These are phyloP conservation scores for Pseudomyrmex concolor DNA, from an alignment of 1,140 invertebrate genomes.

Conservation along the genomic window DNA sequence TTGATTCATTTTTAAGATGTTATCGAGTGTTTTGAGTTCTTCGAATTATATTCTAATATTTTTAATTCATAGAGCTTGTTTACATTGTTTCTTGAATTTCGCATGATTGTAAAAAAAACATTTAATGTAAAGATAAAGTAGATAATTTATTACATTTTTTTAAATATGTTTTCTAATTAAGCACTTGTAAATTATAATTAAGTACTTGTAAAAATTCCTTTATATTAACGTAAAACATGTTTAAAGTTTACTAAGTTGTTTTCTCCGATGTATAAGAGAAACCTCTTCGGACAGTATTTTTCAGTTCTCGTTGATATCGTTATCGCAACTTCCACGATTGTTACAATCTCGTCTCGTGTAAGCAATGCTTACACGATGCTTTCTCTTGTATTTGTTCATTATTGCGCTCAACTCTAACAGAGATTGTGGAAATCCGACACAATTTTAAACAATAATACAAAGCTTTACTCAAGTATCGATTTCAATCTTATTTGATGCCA, in stretches of 20 bases:
- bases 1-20: slow-evolving; percentile 11
- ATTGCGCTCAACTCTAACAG: not conserved
- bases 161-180: slow-evolving; percentile 18
- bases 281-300: slow-evolving; percentile 43
- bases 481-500: slow-evolving; percentile 30
- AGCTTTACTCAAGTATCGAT: slow-evolving; percentile 2
- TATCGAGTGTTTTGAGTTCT: not conserved
- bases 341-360: not conserved
- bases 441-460: not conserved
- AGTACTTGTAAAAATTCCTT: not conserved
- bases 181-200: not conserved
- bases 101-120: not conserved
- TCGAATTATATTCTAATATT: not conserved
- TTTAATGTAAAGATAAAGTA: not conserved
- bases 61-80: not conserved
- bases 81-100: not conserved
- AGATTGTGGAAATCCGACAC: not conserved
- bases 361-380: not conserved
- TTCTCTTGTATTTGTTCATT: slow-evolving; percentile 8
- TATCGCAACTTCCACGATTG: slow-evolving; percentile 61
- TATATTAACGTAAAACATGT: not conserved
- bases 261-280: not conserved
- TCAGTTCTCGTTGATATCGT: slow-evolving; percentile 42
- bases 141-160: not conserved
- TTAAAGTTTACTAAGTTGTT: not conserved